These are phyloP conservation scores for Upupa epops DNA, from an alignment of 2,113 vertebrate species.

Conservation along the genomic window DNA sequence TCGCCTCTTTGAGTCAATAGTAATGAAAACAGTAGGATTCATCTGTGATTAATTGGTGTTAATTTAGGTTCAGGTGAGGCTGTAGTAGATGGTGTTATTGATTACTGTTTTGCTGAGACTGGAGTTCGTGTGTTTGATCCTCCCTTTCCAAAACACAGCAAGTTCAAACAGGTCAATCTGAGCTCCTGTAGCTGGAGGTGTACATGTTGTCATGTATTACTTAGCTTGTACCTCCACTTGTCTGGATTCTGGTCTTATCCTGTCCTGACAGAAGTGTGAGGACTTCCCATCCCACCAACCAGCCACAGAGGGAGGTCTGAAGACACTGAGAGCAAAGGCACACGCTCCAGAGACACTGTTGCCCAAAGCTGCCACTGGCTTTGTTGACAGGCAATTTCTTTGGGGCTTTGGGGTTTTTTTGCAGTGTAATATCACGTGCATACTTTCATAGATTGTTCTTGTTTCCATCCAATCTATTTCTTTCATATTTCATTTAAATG, in stretches of 20 bases:
- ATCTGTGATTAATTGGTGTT: too few relatives aligned
- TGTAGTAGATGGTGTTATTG: background rate
- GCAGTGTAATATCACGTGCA: background rate
- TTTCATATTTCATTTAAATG: background rate
- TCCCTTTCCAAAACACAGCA: background rate
- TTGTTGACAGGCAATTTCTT: background rate
- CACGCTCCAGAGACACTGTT: background rate
- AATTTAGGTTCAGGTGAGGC: background rate
- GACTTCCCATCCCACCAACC: background rate
- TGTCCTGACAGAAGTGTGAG: background rate
- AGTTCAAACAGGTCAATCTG: background rate
- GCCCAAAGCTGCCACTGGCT: background rate
- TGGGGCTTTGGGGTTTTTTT: background rate
- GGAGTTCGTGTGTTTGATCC: background rate
- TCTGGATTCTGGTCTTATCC: background rate
- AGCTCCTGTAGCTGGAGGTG: accelerated
- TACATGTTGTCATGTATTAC: background rate
- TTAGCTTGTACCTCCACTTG: background rate
- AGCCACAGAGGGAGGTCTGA: background rate
- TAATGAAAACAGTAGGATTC: background rate
- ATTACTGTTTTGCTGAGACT: background rate
- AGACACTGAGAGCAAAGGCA: background rate
- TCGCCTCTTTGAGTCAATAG: background rate
- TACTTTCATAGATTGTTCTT: background rate
- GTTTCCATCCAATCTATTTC: background rate